These are phyloP conservation scores for Gracilinanus agilis DNA, from an alignment of 2,113 vertebrate species.

Conservation along the genomic window DNA sequence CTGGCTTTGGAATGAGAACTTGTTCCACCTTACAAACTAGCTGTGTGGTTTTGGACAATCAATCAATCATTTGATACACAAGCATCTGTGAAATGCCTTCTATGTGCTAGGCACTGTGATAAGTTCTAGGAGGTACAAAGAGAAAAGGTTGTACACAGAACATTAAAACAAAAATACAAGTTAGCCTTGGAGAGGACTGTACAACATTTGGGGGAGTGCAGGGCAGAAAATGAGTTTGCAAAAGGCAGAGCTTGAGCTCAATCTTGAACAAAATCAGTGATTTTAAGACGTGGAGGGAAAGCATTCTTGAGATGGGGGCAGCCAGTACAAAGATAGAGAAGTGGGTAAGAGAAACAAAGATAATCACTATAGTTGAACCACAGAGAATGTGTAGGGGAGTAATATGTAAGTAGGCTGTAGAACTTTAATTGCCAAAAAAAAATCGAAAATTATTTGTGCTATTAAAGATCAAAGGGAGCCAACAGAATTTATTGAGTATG, in stretches of 20 bases:
- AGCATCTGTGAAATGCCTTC: neutral
- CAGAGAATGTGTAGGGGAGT: neutral
- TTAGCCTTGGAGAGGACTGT: neutral
- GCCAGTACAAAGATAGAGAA: neutral
- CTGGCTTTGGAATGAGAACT: neutral
- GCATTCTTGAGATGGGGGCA: neutral
- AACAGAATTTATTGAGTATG: too few relatives aligned
- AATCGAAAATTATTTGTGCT: too few relatives aligned
- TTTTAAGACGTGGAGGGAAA: neutral
- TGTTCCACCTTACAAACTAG: neutral
- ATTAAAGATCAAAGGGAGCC: too few relatives aligned
- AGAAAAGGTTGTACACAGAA: neutral
- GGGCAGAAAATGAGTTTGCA: neutral
- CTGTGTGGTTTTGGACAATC: neutral
- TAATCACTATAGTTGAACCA: neutral
- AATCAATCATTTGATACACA: neutral
- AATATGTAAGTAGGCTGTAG: neutral
- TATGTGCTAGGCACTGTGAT: neutral
- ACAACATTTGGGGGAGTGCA: neutral
- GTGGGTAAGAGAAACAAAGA: neutral
- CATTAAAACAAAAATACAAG: neutral
- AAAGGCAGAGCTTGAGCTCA: neutral
- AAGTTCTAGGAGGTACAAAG: neutral
- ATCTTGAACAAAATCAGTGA: neutral
- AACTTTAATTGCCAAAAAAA: too few relatives aligned